These are phyloP conservation scores for Mastomys coucha DNA, from an alignment of 2,113 vertebrate genomes.

Conservation along the genomic window DNA sequence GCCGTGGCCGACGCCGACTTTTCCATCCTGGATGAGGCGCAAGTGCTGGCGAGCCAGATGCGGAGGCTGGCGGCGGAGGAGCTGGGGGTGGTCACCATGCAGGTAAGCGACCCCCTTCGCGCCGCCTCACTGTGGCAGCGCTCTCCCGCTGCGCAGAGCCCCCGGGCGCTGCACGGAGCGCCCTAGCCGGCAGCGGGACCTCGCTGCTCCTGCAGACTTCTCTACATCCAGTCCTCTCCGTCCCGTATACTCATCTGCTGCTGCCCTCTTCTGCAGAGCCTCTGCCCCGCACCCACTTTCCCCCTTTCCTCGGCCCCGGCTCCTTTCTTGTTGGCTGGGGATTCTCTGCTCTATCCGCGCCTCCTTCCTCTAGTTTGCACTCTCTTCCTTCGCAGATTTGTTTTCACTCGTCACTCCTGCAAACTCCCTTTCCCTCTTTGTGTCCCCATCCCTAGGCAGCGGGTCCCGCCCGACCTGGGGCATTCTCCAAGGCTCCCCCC, in stretches of 20 bases:
- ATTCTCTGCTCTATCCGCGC: neutral
- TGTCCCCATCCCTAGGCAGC: neutral
- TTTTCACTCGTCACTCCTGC: neutral
- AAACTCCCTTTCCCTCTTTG: conserved; percentile 51
- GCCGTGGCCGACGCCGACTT: conserved; percentile 92
- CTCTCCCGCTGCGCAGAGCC: neutral
- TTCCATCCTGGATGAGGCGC: conserved; percentile 96
- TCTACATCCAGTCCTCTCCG: neutral
- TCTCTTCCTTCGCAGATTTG: neutral
- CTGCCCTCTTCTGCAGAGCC: neutral
- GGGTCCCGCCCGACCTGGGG: neutral
- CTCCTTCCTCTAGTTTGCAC: neutral
- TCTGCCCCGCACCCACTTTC: neutral
- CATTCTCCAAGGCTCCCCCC: neutral
- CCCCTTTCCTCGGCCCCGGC: neutral
- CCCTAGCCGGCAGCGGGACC: neutral
- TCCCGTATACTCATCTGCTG: neutral
- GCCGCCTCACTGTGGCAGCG: neutral
- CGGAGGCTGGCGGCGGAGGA: conserved; percentile 95
- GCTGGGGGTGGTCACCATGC: conserved; percentile 96
- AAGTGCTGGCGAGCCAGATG: conserved; percentile 95
- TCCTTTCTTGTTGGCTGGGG: neutral
- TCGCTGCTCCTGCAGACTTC: neutral
- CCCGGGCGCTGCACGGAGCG: neutral
- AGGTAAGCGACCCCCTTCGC: conserved; percentile 89